Evolutionary conservation across 2,797 vertebrate genomes (phyloP), one percentile per base, ranked within the genome.

Genomic region (Poeciliopsis gracilis): DNA sequence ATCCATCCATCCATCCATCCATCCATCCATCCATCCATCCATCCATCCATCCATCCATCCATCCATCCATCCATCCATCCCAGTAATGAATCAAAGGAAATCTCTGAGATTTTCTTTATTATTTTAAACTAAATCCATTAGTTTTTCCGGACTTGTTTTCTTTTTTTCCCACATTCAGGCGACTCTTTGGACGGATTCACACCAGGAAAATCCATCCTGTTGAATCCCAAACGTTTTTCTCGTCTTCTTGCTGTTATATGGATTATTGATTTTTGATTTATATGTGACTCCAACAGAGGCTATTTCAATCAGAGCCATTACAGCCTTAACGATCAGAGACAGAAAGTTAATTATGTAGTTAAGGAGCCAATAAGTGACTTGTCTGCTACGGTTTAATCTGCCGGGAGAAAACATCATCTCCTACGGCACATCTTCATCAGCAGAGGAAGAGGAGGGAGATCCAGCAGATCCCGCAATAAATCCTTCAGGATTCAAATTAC

Each of bases 191-290:
- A 15, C 0, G 16, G 38, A 53, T 28, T 16, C 20, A 43, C 9
- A 57, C 18, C 18, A 33, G 67, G 45, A 69, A 15, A 77, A 94
- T 95, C 93, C 77, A 77, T 75, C 38, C 57, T 12, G 63, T 36
- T 20, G 61, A 70, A 76, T 69, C 43, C 30, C 63, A 49, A 71
- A 36, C 66, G 4, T 72, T 70, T 61, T 16, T 77, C 79, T 78
- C 55, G 80, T 13, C 69, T 95, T 98, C 96, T 97, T 96, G 95
- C 95, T 91, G 89, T 94, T 96, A 95, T 97, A 96, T 97, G 97
- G 97, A 97, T 97, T 97, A 98, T 97, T 98, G 97, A 98, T 97
- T 97, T 97, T 95, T 97, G 96, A 97, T 98, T 97, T 96, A 96
- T 95, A 94, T 96, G 95, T 95, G 95, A 95, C 96, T 96, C 94